Percentiles rank a stretch among this genome's conserved stretches.
phyloP scores from a whole-genome alignment of 2,888 invertebrate genomes.

The Electrophaes corylata region DNA sequence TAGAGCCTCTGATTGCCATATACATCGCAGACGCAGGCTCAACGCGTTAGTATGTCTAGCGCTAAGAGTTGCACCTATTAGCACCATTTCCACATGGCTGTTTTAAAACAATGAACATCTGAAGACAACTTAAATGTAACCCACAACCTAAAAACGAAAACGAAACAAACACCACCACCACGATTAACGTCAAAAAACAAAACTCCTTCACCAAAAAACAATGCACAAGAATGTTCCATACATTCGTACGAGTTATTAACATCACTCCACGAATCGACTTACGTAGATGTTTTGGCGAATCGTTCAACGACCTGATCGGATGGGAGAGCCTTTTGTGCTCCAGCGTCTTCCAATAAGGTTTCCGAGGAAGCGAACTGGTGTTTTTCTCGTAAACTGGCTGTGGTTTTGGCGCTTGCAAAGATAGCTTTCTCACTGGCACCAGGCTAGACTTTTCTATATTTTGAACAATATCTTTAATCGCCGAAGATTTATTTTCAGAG shows the following conservation, averaged over 20 bases:
- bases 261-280: constrained; percentile 60
- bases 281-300: constrained; percentile 70
- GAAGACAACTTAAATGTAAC: background rate
- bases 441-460: constrained; percentile 56
- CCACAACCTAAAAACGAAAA: background rate
- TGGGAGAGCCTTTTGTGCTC: constrained; percentile 78
- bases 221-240: constrained; percentile 51
- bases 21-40: too few species aligned
- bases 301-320: constrained; percentile 72
- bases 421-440: constrained; percentile 57
- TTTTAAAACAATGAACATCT: constrained; percentile 15
- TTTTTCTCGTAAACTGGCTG: constrained; percentile 50
- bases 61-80: background rate
- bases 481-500: constrained; percentile 51
- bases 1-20: too few species aligned
- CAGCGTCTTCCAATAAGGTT: constrained; percentile 76
- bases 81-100: constrained; percentile 7
- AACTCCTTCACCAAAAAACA: constrained; percentile 37
- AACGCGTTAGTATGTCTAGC: too few species aligned
- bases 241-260: constrained; percentile 66
- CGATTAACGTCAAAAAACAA: constrained; percentile 36
- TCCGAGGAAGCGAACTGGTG: constrained; percentile 68
- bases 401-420: constrained; percentile 61
- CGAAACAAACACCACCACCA: constrained; percentile 41
- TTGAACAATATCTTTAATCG: constrained; percentile 57